phyloP scores from a whole-genome alignment of 2,797 vertebrate species.

The Gastrophryne carolinensis region DNA sequence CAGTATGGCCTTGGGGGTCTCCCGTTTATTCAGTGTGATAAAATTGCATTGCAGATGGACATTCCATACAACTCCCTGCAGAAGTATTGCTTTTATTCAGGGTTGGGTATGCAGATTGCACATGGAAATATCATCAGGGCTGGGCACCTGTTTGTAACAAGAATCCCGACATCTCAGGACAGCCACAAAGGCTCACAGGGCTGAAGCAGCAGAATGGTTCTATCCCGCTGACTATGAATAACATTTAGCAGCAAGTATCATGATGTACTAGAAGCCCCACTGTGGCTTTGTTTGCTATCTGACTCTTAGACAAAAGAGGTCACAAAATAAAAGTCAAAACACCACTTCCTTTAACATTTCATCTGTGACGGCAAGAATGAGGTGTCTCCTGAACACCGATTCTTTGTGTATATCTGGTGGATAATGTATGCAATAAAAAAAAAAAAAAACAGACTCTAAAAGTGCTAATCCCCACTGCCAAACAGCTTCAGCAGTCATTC shows the following conservation, averaged over 20 bases:
- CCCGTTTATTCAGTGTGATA: no score
- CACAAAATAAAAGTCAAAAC: conserved; percentile 4
- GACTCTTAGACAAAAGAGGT: background rate
- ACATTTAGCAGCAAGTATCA: background rate
- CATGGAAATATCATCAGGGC: conserved; percentile 1
- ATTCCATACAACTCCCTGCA: conserved; percentile 39
- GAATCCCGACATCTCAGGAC: background rate
- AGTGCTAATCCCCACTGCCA: no score
- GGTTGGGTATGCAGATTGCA: conserved; percentile 4
- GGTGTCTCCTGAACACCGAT: no score
- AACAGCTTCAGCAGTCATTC: no score
- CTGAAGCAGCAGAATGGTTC: background rate
- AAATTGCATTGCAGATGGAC: conserved; percentile 8
- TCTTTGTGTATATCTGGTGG: no score
- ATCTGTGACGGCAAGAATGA: no score
- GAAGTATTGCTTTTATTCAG: conserved; percentile 8
- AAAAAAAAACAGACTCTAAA: no score
- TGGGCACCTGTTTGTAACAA: background rate
- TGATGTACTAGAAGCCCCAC: background rate
- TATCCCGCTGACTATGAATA: no score
- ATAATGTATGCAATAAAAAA: no score
- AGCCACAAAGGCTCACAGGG: background rate
- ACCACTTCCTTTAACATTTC: background rate
- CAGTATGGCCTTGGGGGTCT: no score
- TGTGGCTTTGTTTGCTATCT: background rate